Percentiles rank a stretch among this genome's conserved stretches.
Evolutionary conservation across 2,113 vertebrate species (phyloP).

Genomic region (Nothobranchius furzeri): DNA sequence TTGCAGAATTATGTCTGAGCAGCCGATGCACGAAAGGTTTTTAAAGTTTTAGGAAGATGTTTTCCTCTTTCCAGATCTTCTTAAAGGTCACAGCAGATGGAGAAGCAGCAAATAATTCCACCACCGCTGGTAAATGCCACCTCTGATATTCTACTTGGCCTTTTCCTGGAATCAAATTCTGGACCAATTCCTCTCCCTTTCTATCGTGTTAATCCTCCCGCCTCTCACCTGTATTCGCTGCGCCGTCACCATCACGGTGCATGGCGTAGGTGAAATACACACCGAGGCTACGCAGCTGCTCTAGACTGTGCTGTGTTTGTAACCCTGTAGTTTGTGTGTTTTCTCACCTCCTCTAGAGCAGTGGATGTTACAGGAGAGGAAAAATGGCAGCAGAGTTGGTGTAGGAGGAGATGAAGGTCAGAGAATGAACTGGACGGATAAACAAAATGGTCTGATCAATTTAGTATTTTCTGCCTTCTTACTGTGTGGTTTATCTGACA

Average conservation of each 20-base stretch:
- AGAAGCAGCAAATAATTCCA: constrained; percentile 74
- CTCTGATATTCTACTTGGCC: constrained; percentile 30
- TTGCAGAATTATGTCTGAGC: neutral
- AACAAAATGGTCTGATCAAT: too few relatives aligned
- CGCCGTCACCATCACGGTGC: neutral
- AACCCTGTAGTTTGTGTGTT: constrained; percentile 41
- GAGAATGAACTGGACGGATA: constrained; percentile 11
- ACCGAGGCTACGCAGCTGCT: too few relatives aligned
- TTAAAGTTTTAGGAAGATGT: constrained; percentile 16
- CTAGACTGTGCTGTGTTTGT: constrained; percentile 8
- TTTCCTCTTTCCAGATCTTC: constrained; percentile 85
- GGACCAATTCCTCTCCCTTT: constrained; percentile 17
- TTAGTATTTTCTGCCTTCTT: constrained; percentile 2
- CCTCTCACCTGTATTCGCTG: constrained; percentile 12
- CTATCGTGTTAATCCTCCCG: constrained; percentile 9
- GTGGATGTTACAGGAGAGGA: constrained; percentile 76
- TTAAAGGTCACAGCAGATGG: constrained; percentile 91
- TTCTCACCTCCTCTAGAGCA: constrained; percentile 67
- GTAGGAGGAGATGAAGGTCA: constrained; percentile 65
- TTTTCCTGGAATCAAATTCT: constrained; percentile 41
- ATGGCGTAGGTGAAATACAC: neutral
- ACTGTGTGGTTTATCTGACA: neutral
- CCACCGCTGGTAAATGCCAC: constrained; percentile 82
- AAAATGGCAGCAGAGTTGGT: constrained; percentile 52
- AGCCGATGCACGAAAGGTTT: constrained; percentile 14